Percentiles rank a stretch among this genome's conserved stretches.
Evolutionary conservation across 2,797 vertebrate genomes (phyloP).

Genomic region (Pangasius macronema): DNA sequence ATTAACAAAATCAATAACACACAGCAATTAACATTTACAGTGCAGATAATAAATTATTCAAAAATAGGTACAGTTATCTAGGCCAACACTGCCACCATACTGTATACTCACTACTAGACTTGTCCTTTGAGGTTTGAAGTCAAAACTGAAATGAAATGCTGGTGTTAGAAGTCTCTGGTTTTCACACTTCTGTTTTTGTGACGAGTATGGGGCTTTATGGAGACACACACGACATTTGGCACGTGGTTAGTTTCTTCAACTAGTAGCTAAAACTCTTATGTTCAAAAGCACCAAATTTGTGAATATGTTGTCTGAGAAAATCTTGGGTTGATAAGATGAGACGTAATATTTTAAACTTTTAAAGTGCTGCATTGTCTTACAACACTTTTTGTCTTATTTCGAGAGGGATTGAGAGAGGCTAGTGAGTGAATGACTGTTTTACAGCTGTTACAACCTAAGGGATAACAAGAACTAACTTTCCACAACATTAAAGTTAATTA

Average conservation of each 20-base stretch:
- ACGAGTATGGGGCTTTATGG: too few relatives aligned
- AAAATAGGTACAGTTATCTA: background rate
- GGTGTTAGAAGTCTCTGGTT: background rate
- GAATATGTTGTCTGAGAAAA: background rate
- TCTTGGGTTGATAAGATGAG: background rate
- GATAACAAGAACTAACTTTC: background rate
- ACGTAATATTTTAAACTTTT: too few relatives aligned
- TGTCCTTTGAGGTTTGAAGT: background rate
- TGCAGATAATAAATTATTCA: background rate
- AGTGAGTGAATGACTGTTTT: background rate
- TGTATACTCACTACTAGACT: background rate
- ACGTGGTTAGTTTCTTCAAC: background rate
- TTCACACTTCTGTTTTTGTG: constrained; percentile 1
- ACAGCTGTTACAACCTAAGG: background rate
- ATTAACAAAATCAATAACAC: background rate
- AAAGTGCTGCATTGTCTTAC: background rate
- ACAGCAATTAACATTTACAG: background rate
- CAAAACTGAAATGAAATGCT: background rate
- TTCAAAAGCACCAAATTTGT: background rate
- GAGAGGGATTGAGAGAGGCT: background rate
- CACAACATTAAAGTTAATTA: background rate
- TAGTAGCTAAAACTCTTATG: background rate
- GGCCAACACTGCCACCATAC: background rate
- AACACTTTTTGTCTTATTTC: background rate
- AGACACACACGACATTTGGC: too few relatives aligned